Percentiles rank a stretch among this genome's conserved stretches.
Conservation (phyloP, 2,113 vertebrate genomes). For the Pluvialis apricaria region DNA sequence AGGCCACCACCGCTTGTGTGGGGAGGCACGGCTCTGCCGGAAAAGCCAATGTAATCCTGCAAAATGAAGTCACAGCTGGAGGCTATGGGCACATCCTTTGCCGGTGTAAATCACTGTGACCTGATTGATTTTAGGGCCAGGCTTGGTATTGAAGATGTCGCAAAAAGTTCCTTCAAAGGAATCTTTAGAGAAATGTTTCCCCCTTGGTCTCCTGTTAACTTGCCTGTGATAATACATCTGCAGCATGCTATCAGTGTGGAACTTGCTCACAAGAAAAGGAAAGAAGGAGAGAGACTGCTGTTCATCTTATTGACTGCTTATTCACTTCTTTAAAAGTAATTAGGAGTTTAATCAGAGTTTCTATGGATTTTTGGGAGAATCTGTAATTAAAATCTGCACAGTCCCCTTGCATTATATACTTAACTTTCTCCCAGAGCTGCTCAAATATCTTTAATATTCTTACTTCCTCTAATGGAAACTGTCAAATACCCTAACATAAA, state of each 20-base stretch:
- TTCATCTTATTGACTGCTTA: conserved; percentile 66
- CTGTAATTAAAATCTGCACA: conserved; percentile 73
- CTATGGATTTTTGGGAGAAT: conserved; percentile 68
- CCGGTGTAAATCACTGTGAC: background rate
- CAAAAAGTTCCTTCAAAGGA: background rate
- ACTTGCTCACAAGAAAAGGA: background rate
- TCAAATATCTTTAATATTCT: conserved; percentile 60
- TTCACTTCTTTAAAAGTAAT: conserved; percentile 70
- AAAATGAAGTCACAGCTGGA: background rate
- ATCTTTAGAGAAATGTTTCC: conserved; percentile 3
- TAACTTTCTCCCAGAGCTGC: conserved; percentile 35
- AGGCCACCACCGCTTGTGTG: background rate
- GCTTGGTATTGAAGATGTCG: background rate
- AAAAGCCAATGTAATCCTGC: background rate
- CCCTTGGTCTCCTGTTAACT: background rate
- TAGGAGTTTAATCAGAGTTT: conserved; percentile 70
- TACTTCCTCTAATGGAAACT: conserved; percentile 14
- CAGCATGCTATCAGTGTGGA: background rate
- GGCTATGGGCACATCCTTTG: background rate
- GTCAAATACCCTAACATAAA: conserved; percentile 6
- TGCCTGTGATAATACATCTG: conserved; percentile 30
- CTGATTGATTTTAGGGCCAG: background rate
- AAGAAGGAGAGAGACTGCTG: conserved; percentile 26
- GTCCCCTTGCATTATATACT: conserved; percentile 49
- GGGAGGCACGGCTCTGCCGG: background rate